A percentile compares a stretch with the other conserved stretches of the same genome.
Evolutionary conservation across 2,797 vertebrate genomes (phyloP).

Genomic region (Bradypodion pumilum): DNA sequence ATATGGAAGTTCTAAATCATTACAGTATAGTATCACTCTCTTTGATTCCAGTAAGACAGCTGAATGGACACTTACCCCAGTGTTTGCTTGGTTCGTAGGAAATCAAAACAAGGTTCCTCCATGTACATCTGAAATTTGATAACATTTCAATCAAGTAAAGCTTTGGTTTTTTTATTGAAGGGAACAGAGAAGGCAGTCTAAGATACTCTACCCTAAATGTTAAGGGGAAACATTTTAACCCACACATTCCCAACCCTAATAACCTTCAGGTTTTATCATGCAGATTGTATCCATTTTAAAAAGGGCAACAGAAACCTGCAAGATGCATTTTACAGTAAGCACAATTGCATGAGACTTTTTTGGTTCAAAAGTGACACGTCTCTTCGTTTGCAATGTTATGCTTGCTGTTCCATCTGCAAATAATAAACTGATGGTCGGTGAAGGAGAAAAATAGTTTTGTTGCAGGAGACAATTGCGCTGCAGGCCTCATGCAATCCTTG

Average conservation of each 20-base stretch:
- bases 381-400: neutral
- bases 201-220: neutral
- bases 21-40: neutral
- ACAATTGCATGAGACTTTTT: neutral
- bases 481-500: neutral
- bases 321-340: neutral
- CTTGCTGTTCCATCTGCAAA: neutral
- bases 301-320: neutral
- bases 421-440: too few species aligned
- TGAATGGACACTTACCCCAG: conserved; percentile 78
- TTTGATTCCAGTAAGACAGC: neutral
- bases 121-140: conserved; percentile 90
- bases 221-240: neutral
- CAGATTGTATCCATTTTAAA: neutral
- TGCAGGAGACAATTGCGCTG: neutral
- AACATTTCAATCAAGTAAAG: neutral
- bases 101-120: conserved; percentile 98
- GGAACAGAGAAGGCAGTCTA: neutral
- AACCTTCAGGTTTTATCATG: neutral
- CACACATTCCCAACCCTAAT: neutral
- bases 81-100: conserved; percentile 95
- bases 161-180: neutral
- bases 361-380: neutral
- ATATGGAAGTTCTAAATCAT: neutral
- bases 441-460: too few species aligned